These are phyloP conservation scores for Nycteola revayana DNA, from an alignment of 2,888 invertebrate genomes.

Conservation along the genomic window DNA sequence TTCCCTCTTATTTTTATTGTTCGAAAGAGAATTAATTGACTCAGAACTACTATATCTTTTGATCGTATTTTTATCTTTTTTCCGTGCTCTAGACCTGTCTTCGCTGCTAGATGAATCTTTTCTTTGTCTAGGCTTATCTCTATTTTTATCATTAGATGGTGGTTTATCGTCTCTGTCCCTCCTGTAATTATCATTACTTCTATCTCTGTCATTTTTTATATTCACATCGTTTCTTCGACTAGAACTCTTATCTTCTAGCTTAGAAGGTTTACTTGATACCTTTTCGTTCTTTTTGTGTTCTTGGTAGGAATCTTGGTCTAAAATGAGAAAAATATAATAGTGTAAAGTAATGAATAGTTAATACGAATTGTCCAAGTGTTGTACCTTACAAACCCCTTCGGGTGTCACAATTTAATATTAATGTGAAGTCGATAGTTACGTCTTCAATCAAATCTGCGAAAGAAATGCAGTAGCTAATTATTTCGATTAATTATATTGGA, in stretches of 20 bases:
- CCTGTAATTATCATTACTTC: conserved; percentile 25
- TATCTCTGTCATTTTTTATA: conserved; percentile 11
- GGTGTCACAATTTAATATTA: conserved; percentile 33
- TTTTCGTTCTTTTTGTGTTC: conserved; percentile 83
- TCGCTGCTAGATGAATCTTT: conserved; percentile 43
- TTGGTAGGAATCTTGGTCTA: conserved; percentile 87
- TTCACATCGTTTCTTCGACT: conserved; percentile 34
- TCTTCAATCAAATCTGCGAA: conserved; percentile 51
- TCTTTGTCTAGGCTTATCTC: conserved; percentile 27
- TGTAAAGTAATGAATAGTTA: conserved; percentile 1
- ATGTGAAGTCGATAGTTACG: conserved; percentile 41
- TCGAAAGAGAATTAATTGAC: conserved; percentile 46
- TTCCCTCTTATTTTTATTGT: conserved; percentile 10
- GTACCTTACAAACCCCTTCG: conserved; percentile 40
- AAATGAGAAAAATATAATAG: conserved; percentile 14
- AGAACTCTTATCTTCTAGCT: conserved; percentile 42
- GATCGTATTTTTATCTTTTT: conserved; percentile 41
- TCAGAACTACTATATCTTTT: conserved; percentile 51
- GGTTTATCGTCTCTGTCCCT: conserved; percentile 36
- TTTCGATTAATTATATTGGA: neutral
- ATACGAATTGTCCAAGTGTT: conserved; percentile 32
- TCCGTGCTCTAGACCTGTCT: conserved; percentile 37
- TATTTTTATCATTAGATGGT: conserved; percentile 44
- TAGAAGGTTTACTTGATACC: conserved; percentile 45
- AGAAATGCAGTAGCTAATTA: conserved; percentile 27